These are phyloP conservation scores for Varecia variegata DNA, from an alignment of 2,797 vertebrate genomes.

Conservation along the genomic window DNA sequence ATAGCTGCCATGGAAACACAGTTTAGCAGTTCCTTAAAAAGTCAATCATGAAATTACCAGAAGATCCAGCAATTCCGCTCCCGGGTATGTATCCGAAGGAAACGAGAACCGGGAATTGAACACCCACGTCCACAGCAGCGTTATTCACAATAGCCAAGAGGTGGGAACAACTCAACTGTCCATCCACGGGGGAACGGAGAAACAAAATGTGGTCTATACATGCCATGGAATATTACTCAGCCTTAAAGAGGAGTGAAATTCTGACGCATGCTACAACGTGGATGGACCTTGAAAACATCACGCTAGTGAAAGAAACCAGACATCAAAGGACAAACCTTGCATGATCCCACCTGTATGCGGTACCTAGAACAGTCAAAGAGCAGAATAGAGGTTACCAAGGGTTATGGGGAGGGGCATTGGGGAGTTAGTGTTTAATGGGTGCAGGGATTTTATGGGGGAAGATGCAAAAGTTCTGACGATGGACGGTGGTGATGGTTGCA, in stretches of 20 bases:
- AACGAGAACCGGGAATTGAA: not conserved
- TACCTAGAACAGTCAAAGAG: not conserved
- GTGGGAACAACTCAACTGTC: not conserved
- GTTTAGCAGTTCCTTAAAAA: not conserved
- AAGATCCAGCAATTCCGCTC: not conserved
- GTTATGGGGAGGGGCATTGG: rapidly evolving
- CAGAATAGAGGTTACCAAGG: no score
- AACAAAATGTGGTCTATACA: not conserved
- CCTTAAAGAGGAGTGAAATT: not conserved
- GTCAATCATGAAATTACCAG: not conserved
- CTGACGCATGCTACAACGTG: not conserved
- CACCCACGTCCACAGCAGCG: rapidly evolving
- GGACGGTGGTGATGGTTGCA: rapidly evolving
- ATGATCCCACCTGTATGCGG: not conserved
- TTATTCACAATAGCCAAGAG: not conserved
- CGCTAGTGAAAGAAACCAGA: not conserved
- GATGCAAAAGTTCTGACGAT: not conserved
- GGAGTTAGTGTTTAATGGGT: not conserved
- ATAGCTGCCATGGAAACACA: no score
- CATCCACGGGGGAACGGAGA: not conserved
- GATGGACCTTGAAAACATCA: not conserved
- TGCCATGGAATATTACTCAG: not conserved
- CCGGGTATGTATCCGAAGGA: not conserved
- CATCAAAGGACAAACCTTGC: not conserved
- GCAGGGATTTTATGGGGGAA: not conserved